phyloP scores from a whole-genome alignment of 2,888 invertebrate genomes.

The Morpho achilles region DNA sequence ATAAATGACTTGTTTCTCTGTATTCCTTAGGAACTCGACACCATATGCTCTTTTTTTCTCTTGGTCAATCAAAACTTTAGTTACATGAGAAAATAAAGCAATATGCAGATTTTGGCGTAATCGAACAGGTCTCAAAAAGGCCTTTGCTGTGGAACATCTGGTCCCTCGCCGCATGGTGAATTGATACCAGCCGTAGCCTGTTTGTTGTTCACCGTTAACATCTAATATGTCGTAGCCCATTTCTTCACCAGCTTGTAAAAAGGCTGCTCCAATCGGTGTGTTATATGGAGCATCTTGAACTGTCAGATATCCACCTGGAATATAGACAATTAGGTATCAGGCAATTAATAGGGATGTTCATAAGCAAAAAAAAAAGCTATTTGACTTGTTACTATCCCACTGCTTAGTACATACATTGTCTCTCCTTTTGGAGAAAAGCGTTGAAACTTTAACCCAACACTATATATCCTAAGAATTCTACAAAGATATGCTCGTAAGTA shows the following conservation, averaged over 20 bases:
- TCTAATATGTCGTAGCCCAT: slow-evolving; percentile 94
- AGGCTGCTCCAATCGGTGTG: slow-evolving; percentile 91
- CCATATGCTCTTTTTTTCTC: slow-evolving; percentile 86
- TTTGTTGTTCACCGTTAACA: slow-evolving; percentile 91
- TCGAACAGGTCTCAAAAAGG: slow-evolving; percentile 89
- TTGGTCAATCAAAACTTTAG: slow-evolving; percentile 86
- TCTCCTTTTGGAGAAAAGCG: no score
- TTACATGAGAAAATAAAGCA: slow-evolving; percentile 88
- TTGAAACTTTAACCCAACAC: no score
- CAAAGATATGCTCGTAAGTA: no score
- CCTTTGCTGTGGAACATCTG: slow-evolving; percentile 91
- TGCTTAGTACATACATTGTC: no score
- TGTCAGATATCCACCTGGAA: slow-evolving; percentile 86
- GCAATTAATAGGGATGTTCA: no score
- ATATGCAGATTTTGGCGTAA: slow-evolving; percentile 89
- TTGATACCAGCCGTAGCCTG: slow-evolving; percentile 92
- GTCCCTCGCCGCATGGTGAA: slow-evolving; percentile 92
- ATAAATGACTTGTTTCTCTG: slow-evolving; percentile 79
- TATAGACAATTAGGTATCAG: not conserved
- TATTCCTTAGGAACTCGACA: slow-evolving; percentile 87
- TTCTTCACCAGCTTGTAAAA: slow-evolving; percentile 93
- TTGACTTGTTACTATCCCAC: no score
- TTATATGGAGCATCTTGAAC: slow-evolving; percentile 88
- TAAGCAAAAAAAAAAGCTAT: no score
- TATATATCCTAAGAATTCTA: no score